Percentiles rank a stretch among this genome's conserved stretches.
phyloP scores from a whole-genome alignment of 2,113 vertebrate species.

The Gulo gulo region DNA sequence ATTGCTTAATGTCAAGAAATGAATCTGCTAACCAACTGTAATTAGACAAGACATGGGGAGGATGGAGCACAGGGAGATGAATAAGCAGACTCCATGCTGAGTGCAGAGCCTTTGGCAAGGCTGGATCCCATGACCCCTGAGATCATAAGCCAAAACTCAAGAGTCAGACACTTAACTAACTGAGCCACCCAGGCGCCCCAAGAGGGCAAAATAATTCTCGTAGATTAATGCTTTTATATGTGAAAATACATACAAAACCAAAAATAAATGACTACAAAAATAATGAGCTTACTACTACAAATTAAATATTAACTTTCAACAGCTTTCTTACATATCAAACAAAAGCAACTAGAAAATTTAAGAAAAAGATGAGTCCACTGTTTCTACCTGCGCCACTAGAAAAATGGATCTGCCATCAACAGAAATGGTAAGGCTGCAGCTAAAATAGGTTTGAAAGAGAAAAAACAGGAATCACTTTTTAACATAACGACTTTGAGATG shows the following conservation, averaged over 20 bases:
- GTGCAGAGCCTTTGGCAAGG: not conserved
- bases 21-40: not conserved
- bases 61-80: not conserved
- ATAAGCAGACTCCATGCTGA: not conserved
- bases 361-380: not conserved
- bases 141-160: not conserved
- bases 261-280: not conserved
- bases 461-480: not conserved
- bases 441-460: not conserved
- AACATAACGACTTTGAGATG: not conserved
- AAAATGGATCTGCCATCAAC: not conserved
- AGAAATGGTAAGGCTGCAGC: not conserved
- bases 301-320: not conserved
- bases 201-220: not conserved
- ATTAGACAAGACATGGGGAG: not conserved
- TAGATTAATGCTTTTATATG: not conserved
- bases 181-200: not conserved
- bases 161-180: not conserved
- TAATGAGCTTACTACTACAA: not conserved
- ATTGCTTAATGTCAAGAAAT: not conserved
- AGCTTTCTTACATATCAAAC: not conserved
- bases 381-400: not conserved
- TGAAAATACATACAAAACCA: not conserved
- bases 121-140: not conserved
- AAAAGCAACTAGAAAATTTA: not conserved